Base-by-base conservation (phyloP, 2,888 invertebrate species). In the Monopis laevigella region DNA sequence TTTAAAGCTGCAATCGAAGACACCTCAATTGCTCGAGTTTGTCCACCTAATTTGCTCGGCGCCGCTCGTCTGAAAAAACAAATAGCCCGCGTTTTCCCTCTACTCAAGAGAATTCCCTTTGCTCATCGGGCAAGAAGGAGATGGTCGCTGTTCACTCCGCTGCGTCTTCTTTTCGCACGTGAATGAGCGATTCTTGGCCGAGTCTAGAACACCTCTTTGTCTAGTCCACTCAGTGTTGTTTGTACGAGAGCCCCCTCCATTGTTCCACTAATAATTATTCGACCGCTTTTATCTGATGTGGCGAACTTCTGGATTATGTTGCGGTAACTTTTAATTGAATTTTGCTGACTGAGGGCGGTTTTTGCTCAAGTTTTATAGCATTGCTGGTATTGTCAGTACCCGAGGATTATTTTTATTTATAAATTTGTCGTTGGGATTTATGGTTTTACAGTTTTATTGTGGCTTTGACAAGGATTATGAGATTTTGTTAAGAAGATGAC, bases 11-110 rank as follows among this genome's bases (percentile, higher is more conserved):
- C 36, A 36, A 21, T 36, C 36, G 36, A 36, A 73, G 77, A 74
- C 77, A 75, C 74, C 72, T 75, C 72, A 68, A 58, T 65, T 67
- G 70, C 69, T 71, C 73, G 74, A 77, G 80, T 78, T 77, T 78
- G 80, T 75, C 77, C 73, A 74, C 74, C 78, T 77, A 78, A 78
- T 80, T 80, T 80, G 77, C 74, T 75, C 80, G 70, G 59, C 69
- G 70, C 62, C 69, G 68, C 67, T 71, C 73, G 65, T 64, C 75
- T 75, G 75, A 69, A 73, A 77, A 77, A 80, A 80, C 75, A 80
- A 78, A 78, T 77, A 77, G 71, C 65, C 65, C 65, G 63, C 63
- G 65, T 69, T 71, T 65, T 62, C 69, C 61, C 65, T 62, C 61
- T 56, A 57, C 55, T 55, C 52, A 69, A 71, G 67, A 62, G 65